Base-by-base conservation (phyloP, 2,113 vertebrate genomes). In the Cephalopholis sonnerati region DNA sequence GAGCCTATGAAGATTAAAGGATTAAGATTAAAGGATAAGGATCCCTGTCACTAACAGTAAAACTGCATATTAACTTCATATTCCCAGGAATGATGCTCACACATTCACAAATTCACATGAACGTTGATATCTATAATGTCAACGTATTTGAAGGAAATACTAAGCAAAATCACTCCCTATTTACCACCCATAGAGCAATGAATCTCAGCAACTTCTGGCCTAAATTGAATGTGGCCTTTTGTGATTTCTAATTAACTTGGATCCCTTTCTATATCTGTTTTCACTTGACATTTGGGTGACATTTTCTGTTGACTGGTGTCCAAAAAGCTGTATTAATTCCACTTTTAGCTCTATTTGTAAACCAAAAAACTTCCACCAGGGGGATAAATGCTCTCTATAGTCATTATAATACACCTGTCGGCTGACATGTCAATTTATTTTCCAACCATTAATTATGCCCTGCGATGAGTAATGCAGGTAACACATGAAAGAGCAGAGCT, bases 21-120 rank as follows among this genome's bases (percentile, higher is more conserved):
- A 68, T 87, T 87, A 75, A 79, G 61, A 72, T 65, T 68, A 59
- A 62, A 76, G 66, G 61, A 79, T 57, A 51, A 68, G 29, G 61
- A 7, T 67, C 62, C 22, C 12, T 59, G 25, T 54, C 55, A n/a
- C 61, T 22, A 22, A 66, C 24, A 67, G 69, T 32, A 22, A 48
- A 55, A 16, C 41, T 61, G 27, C 22, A 36, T 50, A 11, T n/a
- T 51, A 59, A 48, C 53, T 24, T 32, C 2, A 57, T 12, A 20
- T 13, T 69, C 27, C 15, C 25, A 13, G n/a, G 27, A 17, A 32
- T 4, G 29, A 54, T 12, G 9, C 7, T 64, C 29, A 74, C 12
- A 63, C 58, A 18, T 51, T 18, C 9, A 54, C n/a, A 39, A 70
- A 5, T 24, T 5, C 18, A n/a, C 36, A 44, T 24, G 9, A 27